phyloP scores from a whole-genome alignment of 2,113 vertebrate species.

The Amblyopsis rosae region DNA sequence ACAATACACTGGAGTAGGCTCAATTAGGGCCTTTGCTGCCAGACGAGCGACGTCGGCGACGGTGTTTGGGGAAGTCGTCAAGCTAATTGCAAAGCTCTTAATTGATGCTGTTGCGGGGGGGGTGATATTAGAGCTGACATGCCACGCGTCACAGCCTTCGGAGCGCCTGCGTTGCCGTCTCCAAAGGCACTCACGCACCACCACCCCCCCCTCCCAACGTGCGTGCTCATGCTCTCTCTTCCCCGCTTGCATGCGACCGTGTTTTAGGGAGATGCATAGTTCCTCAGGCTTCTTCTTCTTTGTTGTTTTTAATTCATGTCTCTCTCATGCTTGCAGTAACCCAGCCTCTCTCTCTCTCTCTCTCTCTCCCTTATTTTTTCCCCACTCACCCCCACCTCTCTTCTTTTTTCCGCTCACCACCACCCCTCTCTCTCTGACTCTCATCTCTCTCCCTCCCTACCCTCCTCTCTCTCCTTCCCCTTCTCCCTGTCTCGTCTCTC shows the following conservation, averaged over 20 bases:
- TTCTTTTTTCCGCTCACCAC: conserved; percentile 29
- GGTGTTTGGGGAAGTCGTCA: conserved; percentile 92
- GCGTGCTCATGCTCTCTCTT: conserved; percentile 38
- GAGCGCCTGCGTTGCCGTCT: conserved; percentile 70
- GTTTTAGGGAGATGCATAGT: conserved; percentile 1
- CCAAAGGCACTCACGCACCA: conserved; percentile 57
- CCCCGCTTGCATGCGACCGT: conserved; percentile 30
- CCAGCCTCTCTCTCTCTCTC: conserved; percentile 58
- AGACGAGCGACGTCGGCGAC: conserved; percentile 90
- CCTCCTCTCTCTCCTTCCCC: conserved; percentile 24
- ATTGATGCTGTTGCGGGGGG: conserved; percentile 95
- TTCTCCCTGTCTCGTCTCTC: conserved; percentile 12
- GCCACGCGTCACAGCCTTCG: conserved; percentile 67
- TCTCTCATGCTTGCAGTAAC: conserved; percentile 62
- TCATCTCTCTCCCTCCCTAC: conserved; percentile 31
- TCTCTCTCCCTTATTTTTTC: not conserved
- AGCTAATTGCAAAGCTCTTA: conserved; percentile 96
- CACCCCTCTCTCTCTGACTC: not conserved
- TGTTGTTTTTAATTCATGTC: conserved; percentile 34
- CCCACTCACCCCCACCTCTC: conserved; percentile 14
- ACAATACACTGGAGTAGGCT: conserved; percentile 72
- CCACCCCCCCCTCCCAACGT: conserved; percentile 12
- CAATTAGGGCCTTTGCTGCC: conserved; percentile 86
- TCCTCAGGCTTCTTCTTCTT: conserved; percentile 12
- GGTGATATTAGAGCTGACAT: conserved; percentile 87